A percentile compares a stretch with the other conserved stretches of the same genome.
phyloP scores from a whole-genome alignment of 2,797 vertebrate species.

The Mormyrus hasselquistii region DNA sequence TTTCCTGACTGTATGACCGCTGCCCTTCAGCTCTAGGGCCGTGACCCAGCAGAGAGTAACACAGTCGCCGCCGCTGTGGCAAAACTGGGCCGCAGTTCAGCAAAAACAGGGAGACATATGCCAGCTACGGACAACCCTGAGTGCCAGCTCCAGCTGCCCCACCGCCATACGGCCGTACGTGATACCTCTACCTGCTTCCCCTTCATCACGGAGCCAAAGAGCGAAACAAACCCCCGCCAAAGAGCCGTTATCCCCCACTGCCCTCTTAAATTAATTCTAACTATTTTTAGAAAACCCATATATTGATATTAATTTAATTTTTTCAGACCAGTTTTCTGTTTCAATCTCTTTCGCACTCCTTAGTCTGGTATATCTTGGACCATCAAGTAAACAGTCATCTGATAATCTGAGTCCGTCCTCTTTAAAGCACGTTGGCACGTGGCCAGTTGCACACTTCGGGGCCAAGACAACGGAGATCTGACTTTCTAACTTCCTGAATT shows the following conservation, averaged over 20 bases:
- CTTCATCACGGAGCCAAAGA: background rate
- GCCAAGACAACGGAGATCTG: background rate
- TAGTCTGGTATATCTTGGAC: background rate
- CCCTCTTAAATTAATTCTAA: background rate
- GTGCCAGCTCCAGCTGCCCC: background rate
- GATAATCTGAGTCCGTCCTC: background rate
- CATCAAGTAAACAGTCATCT: background rate
- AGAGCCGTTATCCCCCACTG: background rate
- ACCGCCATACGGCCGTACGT: background rate
- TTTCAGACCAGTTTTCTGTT: background rate
- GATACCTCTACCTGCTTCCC: background rate
- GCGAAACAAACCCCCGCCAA: background rate
- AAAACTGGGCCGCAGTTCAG: conserved; percentile 52
- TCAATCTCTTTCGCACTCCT: background rate
- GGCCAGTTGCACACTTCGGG: background rate
- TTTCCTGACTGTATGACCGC: conserved; percentile 26
- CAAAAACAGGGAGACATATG: conserved; percentile 61
- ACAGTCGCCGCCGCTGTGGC: background rate
- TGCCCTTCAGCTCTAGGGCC: conserved; percentile 45
- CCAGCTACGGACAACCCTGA: conserved; percentile 35
- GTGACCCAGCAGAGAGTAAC: background rate
- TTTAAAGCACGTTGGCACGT: background rate
- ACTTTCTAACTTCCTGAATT: conserved; percentile 4
- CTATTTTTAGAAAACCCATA: background rate
- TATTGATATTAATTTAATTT: background rate